Base-by-base conservation (phyloP, 2,113 vertebrate species). In the Ochotona princeps region DNA sequence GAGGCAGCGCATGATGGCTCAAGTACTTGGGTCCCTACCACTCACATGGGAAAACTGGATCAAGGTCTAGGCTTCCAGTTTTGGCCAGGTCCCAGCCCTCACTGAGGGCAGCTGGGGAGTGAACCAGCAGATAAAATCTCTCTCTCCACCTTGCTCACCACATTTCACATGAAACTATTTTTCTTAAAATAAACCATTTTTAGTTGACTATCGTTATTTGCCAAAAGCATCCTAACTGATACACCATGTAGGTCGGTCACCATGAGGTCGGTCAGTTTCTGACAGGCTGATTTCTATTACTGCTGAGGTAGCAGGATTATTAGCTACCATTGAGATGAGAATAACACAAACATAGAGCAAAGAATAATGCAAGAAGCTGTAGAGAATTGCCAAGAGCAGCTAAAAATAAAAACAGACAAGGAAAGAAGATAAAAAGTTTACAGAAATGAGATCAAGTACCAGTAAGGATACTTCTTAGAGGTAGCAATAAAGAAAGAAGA, bases 361-460 rank as follows among this genome's bases (percentile, higher is more conserved):
- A 25, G 44, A 95, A 93, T 30, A 94, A 88, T 57, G 65, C 61
- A 93, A 12, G 75, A 89, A 89, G 5, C 61, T 38, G 70, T 11
- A 47, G 94, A 67, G 25, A 90, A 54, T 25, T 93, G 7, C 23
- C 75, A 8, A 32, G 49, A 73, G 44, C n/a, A 74, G 32, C n/a
- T 90, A 57, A 88, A 94, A 72, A 86, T 57, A 85, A 83, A 91
- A 94, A 78, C 49, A 76, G 18, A 70, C 92, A 89, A 54, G 8
- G 44, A 69, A 44, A 47, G 2, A 61, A 79, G 20, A 76, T 15
- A 69, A 95, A 69, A 95, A 66, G 61, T 79, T 32, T 69, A 25
- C 17, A 83, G 82, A 72, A 30, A 63, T 38, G 18, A 35, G 14
- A 84, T 74, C 73, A 84, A 61, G n/a, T 38, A 44, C 32, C 73